phyloP scores from a whole-genome alignment of 1,140 invertebrate species.

The Apolygus lucorum region DNA sequence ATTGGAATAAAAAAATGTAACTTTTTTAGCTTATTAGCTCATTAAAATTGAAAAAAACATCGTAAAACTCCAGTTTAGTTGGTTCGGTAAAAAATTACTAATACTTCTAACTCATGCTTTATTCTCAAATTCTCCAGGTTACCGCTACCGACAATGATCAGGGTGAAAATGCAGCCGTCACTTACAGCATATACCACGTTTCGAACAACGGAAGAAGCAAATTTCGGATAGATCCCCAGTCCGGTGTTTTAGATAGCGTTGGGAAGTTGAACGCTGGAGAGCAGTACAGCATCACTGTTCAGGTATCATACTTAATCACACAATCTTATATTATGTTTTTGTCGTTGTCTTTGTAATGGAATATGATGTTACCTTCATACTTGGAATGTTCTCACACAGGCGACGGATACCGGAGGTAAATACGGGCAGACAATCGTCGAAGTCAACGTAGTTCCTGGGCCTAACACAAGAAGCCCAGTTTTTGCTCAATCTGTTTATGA shows the following conservation, averaged over 20 bases:
- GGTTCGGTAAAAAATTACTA: too few relatives aligned
- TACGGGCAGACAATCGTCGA: slow-evolving; percentile 69
- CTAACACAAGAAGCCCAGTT: slow-evolving; percentile 72
- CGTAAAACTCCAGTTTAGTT: too few relatives aligned
- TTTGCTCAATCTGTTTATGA: slow-evolving; percentile 72
- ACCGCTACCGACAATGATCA: slow-evolving; percentile 76
- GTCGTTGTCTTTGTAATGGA: background rate
- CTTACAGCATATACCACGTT: slow-evolving; percentile 78
- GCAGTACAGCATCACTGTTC: slow-evolving; percentile 78
- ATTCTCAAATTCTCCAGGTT: slow-evolving; percentile 42
- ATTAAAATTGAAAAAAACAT: too few relatives aligned
- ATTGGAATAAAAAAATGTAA: too few relatives aligned
- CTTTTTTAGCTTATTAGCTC: too few relatives aligned
- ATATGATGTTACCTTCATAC: background rate
- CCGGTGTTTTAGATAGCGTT: slow-evolving; percentile 54
- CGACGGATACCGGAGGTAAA: slow-evolving; percentile 43
- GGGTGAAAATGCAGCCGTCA: slow-evolving; percentile 69
- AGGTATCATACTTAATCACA: slow-evolving; percentile 43
- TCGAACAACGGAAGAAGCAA: slow-evolving; percentile 79
- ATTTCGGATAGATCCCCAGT: slow-evolving; percentile 72
- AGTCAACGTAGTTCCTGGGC: slow-evolving; percentile 67
- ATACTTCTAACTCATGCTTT: background rate
- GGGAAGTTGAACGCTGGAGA: slow-evolving; percentile 71
- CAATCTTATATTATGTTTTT: background rate
- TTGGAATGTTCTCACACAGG: too few relatives aligned